These are phyloP conservation scores for Schizopygopsis malacanthus DNA, from an alignment of 2,797 vertebrate species.

Conservation along the genomic window DNA sequence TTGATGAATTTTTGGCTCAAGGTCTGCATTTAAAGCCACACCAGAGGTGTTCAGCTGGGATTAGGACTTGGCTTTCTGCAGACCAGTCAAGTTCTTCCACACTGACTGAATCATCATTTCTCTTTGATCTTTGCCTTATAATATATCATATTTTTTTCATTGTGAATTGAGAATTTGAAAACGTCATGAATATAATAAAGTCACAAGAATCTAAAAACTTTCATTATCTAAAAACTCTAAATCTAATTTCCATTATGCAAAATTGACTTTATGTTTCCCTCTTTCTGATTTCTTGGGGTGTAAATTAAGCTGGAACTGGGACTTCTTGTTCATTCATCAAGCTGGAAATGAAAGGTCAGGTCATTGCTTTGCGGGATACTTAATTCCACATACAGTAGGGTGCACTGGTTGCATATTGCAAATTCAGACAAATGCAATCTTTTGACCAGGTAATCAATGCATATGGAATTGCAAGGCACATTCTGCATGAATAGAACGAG, in stretches of 20 bases:
- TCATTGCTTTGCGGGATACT: constrained; percentile 1
- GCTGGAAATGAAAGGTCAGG: neutral
- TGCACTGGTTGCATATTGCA: neutral
- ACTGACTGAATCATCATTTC: no score
- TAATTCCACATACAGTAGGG: neutral
- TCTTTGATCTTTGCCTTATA: no score
- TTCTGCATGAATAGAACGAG: constrained; percentile 6
- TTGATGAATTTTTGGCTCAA: no score
- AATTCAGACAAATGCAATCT: neutral
- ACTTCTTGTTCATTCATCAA: neutral
- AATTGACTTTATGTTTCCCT: neutral
- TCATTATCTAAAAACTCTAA: neutral
- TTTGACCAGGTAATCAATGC: neutral
- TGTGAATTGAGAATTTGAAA: neutral
- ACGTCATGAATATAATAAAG: neutral
- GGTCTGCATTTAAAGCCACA: no score
- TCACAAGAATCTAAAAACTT: neutral
- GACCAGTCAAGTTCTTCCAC: no score
- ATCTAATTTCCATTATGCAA: neutral
- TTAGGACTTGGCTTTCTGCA: no score
- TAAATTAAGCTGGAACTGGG: constrained; percentile 4
- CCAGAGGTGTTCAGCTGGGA: no score
- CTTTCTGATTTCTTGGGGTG: neutral
- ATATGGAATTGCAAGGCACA: neutral
- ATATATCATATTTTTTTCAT: neutral